phyloP scores from a whole-genome alignment of 1,140 invertebrate species.

The Drosophila quadrilineata region DNA sequence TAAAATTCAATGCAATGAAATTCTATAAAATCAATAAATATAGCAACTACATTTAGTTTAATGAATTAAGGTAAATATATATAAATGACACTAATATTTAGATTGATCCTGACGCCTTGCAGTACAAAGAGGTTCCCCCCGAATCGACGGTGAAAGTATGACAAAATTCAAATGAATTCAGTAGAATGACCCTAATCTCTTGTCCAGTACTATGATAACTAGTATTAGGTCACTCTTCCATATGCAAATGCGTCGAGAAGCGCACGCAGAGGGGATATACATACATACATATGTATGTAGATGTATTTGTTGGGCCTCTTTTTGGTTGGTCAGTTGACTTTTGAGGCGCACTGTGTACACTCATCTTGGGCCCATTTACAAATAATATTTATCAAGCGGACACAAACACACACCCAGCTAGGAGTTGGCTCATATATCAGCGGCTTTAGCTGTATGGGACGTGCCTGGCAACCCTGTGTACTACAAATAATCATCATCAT shows the following conservation, averaged over 20 bases:
- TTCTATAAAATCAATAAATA: no score
- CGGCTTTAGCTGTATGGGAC: slow-evolving; percentile 12
- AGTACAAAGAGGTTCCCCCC: no score
- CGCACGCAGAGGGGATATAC: not conserved
- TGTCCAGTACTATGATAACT: no score
- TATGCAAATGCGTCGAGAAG: slow-evolving; percentile 20
- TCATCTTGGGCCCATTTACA: slow-evolving; percentile 33
- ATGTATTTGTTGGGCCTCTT: not conserved
- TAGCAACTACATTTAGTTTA: no score
- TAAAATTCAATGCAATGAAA: no score
- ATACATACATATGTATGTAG: not conserved
- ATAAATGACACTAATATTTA: no score
- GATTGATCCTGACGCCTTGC: no score
- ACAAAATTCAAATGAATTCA: not conserved
- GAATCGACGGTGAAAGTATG: not conserved
- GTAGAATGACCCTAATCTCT: slow-evolving; percentile 1
- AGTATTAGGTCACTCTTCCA: slow-evolving; percentile 17
- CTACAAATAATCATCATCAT: slow-evolving; percentile 2
- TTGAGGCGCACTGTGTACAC: slow-evolving; percentile 21
- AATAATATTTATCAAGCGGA: slow-evolving; percentile 47
- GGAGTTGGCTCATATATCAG: slow-evolving; percentile 32
- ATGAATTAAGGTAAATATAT: no score
- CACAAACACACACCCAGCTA: slow-evolving; percentile 36
- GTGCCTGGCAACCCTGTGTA: not conserved
- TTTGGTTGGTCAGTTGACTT: slow-evolving; percentile 6